phyloP scores from a whole-genome alignment of 2,113 vertebrate species.

The Hippopotamus amphibius region DNA sequence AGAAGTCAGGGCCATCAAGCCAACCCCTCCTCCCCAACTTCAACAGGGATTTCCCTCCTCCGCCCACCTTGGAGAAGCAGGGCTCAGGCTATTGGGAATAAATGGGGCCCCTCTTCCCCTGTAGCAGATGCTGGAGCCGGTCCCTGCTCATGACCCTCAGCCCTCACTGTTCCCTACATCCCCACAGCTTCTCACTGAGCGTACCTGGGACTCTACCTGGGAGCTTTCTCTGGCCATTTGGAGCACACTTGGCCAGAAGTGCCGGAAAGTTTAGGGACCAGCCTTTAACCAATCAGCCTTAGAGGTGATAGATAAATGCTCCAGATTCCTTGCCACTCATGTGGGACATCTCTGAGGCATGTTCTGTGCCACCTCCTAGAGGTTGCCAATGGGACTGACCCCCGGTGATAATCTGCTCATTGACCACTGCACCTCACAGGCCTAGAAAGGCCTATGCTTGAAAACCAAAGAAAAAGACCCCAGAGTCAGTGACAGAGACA shows the following conservation, averaged over 20 bases:
- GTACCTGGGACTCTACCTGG: not conserved
- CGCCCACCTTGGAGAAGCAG: not conserved
- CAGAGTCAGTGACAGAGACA: not conserved
- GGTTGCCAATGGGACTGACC: not conserved
- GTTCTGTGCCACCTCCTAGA: not conserved
- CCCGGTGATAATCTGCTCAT: not conserved
- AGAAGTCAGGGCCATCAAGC: not conserved
- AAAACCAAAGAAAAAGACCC: not conserved
- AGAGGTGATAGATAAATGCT: not conserved
- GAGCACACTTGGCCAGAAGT: not conserved
- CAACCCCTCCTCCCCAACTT: not conserved
- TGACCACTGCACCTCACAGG: not conserved
- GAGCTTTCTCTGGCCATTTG: not conserved
- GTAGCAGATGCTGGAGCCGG: not conserved
- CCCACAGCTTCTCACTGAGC: not conserved
- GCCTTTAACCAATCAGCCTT: not conserved
- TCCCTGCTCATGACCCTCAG: not conserved
- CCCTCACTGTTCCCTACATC: not conserved
- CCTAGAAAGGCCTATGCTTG: not conserved
- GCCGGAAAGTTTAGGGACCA: not conserved
- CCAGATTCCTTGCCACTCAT: not conserved
- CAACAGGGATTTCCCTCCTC: not conserved
- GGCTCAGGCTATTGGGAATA: not conserved
- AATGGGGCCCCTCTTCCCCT: not conserved
- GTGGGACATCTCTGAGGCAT: not conserved